Evolutionary conservation across 2,888 invertebrate species (phyloP), one percentile per base, ranked within the genome.

Genomic region (Polymixis flavicincta): DNA sequence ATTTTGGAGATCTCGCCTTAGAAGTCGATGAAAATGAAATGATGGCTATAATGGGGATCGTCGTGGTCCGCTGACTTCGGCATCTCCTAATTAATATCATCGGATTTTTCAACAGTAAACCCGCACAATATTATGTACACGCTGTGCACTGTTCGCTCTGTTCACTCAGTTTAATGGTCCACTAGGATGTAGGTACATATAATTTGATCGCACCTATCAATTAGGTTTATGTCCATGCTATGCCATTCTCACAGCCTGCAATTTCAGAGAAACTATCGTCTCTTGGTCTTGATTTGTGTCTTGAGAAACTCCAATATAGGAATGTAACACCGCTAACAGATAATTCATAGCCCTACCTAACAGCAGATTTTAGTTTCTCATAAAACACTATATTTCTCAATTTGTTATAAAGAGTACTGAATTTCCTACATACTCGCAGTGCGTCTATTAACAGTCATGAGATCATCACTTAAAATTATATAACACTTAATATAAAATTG

Each of bases 161-260:
- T 25, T 25, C 22, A 42, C 32, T 25, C 19, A 28, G 1, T 11
- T 74, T 37, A 52, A 74, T 54, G 19, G 11, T 50, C 25, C 48
- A 64, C 50, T 28, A 45, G 37, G n/a, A 13, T 65, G 55, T 37
- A 37, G 37, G 37, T 37, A 37, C 17, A 19, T 28, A 55, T 64
- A 75, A 57, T 75, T 42, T 37, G 48, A 42, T 65, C 55, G 55
- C 64, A 74, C 37, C 75, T 55, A 65, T 48, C 55, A 64, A 63
- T 54, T 55, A 73, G 6, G 22, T 74, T 54, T 13, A 48, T 60
- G 32, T 22, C 60, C 28, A 52, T 60, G 54, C 17, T 60, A 42
- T 13, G 25, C 17, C 32, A 28, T 57, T 22, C 11, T n/a, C 25
- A 37, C 28, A 22, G 52, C 11, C 25, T 22, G 32, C 28, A 2